phyloP scores from a whole-genome alignment of 2,888 invertebrate species.

The Germaria angustata region DNA sequence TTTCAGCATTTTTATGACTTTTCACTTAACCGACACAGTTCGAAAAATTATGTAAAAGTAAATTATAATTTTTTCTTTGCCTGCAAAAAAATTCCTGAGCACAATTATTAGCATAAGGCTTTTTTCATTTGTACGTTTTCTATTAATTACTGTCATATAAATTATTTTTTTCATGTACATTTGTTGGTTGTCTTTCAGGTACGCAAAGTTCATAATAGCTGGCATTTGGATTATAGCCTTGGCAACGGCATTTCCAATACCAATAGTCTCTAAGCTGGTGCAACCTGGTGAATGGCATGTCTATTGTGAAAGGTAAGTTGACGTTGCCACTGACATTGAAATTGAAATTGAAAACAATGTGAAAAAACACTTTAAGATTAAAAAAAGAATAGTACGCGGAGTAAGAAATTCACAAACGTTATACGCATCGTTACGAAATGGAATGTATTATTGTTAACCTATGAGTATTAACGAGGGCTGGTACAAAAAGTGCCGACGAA shows the following conservation, averaged over 20 bases:
- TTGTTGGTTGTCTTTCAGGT: conserved; percentile 70
- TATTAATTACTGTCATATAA: background rate
- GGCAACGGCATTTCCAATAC: conserved; percentile 89
- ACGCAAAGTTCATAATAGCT: conserved; percentile 79
- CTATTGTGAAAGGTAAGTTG: conserved; percentile 84
- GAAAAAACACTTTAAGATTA: background rate
- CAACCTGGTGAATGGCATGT: conserved; percentile 84
- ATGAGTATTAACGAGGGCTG: too few species aligned
- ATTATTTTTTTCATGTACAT: background rate
- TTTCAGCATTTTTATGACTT: too few species aligned
- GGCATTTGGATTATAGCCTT: conserved; percentile 82
- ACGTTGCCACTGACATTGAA: background rate
- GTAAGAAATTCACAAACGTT: too few species aligned
- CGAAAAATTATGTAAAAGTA: too few species aligned
- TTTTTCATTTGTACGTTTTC: background rate
- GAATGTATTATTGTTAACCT: too few species aligned
- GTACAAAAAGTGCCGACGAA: too few species aligned
- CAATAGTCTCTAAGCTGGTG: conserved; percentile 85
- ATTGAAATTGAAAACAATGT: background rate
- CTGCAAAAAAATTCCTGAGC: too few species aligned
- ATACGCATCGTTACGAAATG: too few species aligned
- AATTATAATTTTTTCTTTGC: too few species aligned
- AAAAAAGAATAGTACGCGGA: background rate
- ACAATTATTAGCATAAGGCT: too few species aligned
- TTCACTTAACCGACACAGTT: too few species aligned